Evolutionary conservation across 2,888 invertebrate genomes (phyloP).

Genomic region (Apamea anceps): DNA sequence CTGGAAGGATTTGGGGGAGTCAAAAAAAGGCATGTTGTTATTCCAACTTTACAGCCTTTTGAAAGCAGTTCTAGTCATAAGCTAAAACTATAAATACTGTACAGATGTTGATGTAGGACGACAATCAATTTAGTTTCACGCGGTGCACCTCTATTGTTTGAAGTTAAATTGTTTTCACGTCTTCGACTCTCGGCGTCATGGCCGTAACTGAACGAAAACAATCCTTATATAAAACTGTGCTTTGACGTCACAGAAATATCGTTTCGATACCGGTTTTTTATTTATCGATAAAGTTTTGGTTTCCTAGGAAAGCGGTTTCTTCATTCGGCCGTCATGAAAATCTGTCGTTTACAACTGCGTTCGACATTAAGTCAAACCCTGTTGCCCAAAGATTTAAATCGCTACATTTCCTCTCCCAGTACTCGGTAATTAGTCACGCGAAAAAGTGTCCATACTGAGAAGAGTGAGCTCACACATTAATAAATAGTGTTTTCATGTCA

Average conservation of each 20-base stretch:
- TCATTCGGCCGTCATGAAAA: not conserved
- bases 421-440: not conserved
- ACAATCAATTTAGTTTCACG: constrained; percentile 56
- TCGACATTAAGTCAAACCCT: not conserved
- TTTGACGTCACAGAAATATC: constrained; percentile 2
- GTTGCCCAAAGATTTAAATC: not conserved
- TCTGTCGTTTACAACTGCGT: not conserved
- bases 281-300: not conserved
- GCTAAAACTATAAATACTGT: not conserved
- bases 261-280: not conserved
- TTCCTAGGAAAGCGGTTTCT: not conserved
- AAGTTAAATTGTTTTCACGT: constrained; percentile 81
- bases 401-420: not conserved
- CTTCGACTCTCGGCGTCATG: constrained; percentile 25
- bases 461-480: not conserved
- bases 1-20: not conserved
- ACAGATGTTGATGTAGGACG: constrained; percentile 29
- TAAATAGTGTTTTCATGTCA: not conserved
- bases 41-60: not conserved
- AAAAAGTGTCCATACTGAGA: not conserved
- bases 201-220: constrained; percentile 5
- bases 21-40: not conserved
- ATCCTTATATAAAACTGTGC: not conserved
- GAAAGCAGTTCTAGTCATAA: not conserved
- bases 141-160: constrained; percentile 77